phyloP scores from a whole-genome alignment of 2,888 invertebrate genomes.

The Erebia epiphron region DNA sequence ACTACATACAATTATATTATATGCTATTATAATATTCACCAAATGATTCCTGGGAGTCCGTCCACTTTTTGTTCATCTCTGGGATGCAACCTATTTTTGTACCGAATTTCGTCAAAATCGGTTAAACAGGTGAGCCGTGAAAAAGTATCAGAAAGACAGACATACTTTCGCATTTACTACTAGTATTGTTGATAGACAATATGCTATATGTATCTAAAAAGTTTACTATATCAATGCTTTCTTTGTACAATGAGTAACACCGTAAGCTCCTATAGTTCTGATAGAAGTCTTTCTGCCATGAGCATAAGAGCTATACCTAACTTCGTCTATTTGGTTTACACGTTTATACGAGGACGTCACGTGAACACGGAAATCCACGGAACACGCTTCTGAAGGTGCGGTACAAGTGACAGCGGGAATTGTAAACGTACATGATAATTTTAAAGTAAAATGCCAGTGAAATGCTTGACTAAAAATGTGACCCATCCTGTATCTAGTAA shows the following conservation, averaged over 20 bases:
- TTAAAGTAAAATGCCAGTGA: no score
- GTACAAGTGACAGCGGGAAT: slow-evolving; percentile 46
- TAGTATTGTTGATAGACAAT: no score
- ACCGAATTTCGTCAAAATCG: no score
- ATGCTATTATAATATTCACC: no score
- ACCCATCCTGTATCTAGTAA: no score
- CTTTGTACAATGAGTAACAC: slow-evolving; percentile 18
- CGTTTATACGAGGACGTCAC: slow-evolving; percentile 58
- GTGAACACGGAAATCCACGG: slow-evolving; percentile 50
- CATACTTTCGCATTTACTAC: no score
- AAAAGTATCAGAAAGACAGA: no score
- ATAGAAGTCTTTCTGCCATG: slow-evolving; percentile 10
- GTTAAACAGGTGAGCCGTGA: no score
- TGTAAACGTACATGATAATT: not conserved
- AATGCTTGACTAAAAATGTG: not conserved
- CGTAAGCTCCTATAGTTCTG: not conserved
- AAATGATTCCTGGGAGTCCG: no score
- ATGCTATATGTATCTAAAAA: not conserved
- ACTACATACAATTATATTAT: no score
- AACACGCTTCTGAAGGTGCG: slow-evolving; percentile 48
- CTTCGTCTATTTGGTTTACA: slow-evolving; percentile 21
- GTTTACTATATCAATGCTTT: not conserved
- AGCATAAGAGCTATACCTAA: slow-evolving; percentile 8
- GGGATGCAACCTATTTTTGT: not conserved
- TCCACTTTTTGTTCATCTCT: no score